These are phyloP conservation scores for Tinamus major DNA, from an alignment of 2,797 vertebrate genomes.

Conservation along the genomic window DNA sequence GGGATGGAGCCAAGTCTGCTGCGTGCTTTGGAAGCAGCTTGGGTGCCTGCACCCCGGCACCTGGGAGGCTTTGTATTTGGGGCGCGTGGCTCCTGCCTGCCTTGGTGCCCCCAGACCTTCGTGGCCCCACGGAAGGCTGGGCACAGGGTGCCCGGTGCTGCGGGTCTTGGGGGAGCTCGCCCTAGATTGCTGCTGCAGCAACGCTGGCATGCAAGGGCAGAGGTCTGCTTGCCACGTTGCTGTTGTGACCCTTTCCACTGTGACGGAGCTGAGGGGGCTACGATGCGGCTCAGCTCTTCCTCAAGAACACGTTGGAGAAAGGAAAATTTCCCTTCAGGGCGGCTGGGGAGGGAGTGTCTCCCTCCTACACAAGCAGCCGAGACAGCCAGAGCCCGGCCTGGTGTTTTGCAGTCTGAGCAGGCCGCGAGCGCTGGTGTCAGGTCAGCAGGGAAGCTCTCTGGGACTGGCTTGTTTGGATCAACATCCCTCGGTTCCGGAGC, in stretches of 20 bases:
- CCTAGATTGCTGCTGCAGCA: background rate
- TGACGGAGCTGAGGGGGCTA: background rate
- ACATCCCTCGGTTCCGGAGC: background rate
- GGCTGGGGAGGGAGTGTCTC: background rate
- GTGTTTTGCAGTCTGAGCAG: background rate
- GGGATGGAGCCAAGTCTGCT: conserved; percentile 36
- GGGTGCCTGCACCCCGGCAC: background rate
- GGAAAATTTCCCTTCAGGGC: background rate
- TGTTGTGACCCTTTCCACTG: rapidly evolving
- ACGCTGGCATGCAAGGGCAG: rapidly evolving
- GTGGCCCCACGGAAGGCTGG: background rate
- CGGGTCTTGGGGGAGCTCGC: background rate
- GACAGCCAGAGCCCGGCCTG: too few species aligned
- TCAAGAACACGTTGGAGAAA: background rate
- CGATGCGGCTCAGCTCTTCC: background rate
- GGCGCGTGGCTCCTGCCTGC: background rate
- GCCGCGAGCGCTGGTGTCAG: background rate
- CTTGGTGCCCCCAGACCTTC: background rate
- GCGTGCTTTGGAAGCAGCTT: background rate
- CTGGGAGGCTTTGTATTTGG: background rate
- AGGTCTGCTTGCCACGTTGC: too few species aligned
- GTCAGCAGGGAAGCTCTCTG: background rate
- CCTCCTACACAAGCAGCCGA: background rate
- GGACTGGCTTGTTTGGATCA: background rate
- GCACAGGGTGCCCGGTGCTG: rapidly evolving